phyloP scores from a whole-genome alignment of 2,888 invertebrate genomes.

The Heteromurus nitidus region DNA sequence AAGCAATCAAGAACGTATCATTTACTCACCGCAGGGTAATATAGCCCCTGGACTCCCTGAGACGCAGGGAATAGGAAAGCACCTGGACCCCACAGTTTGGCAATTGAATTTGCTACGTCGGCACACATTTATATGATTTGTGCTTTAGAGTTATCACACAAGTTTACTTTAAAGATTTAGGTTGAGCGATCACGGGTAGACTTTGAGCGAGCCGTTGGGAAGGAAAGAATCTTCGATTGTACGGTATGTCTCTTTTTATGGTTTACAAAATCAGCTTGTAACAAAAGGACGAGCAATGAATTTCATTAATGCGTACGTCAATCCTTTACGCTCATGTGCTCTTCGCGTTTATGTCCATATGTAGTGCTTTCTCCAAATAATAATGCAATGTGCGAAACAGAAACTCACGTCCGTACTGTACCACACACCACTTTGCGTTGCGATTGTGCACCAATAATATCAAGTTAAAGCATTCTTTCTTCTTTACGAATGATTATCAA shows the following conservation, averaged over 20 bases:
- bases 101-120: slow-evolving; percentile 78
- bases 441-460: too few relatives aligned
- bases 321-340: slow-evolving; percentile 25
- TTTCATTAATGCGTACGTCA: background rate
- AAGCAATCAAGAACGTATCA: background rate
- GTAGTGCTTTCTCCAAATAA: too few relatives aligned
- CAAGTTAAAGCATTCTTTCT: too few relatives aligned
- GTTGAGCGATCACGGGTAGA: slow-evolving; percentile 21
- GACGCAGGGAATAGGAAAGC: slow-evolving; percentile 93
- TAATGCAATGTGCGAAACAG: too few relatives aligned
- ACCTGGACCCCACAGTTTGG: slow-evolving; percentile 98
- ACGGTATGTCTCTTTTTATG: background rate
- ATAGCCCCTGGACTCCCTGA: slow-evolving; percentile 86
- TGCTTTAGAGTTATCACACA: slow-evolving; percentile 47
- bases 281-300: background rate
- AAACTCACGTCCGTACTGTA: too few relatives aligned
- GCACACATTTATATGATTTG: slow-evolving; percentile 70
- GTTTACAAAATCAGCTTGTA: background rate
- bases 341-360: slow-evolving; percentile 9
- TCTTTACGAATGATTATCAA: too few relatives aligned
- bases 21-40: slow-evolving; percentile 86
- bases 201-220: slow-evolving; percentile 33
- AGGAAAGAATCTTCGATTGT: slow-evolving; percentile 13
- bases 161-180: slow-evolving; percentile 26
- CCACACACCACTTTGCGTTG: too few relatives aligned